Evolutionary conservation across 92 coral and sea anemone genomes (phyloP).

Genomic region (Epizoanthus rinbou): DNA sequence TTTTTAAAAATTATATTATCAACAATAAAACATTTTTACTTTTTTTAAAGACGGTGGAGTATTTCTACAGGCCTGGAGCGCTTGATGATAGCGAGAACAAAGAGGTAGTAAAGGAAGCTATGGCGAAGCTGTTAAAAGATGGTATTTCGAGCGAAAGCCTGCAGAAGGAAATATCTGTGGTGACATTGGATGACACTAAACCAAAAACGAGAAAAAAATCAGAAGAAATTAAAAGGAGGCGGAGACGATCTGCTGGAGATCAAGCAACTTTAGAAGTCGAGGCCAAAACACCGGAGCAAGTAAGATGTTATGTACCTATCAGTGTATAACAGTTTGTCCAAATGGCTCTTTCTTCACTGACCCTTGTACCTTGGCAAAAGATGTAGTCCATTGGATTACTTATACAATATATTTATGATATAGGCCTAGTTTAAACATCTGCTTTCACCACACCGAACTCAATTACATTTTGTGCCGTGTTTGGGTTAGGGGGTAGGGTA

Average conservation of each 20-base stretch:
- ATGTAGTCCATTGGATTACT: no score
- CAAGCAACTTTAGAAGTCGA: neutral
- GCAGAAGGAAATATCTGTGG: neutral
- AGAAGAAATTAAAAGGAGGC: neutral
- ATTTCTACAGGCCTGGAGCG: neutral
- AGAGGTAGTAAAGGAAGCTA: no score
- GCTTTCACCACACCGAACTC: no score
- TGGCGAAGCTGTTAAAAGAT: neutral
- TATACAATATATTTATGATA: no score
- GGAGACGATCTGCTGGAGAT: slow-evolving; percentile 8
- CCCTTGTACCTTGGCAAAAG: no score
- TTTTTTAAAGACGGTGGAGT: neutral
- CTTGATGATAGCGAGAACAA: neutral
- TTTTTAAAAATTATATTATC: neutral
- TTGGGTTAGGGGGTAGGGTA: no score
- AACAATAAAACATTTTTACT: neutral
- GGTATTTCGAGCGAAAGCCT: neutral
- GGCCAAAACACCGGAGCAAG: slow-evolving; percentile 22
- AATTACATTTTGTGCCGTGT: no score
- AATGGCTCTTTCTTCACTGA: no score
- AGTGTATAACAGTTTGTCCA: neutral
- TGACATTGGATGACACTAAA: neutral
- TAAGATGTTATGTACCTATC: neutral
- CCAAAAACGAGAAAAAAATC: neutral
- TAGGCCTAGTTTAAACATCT: no score